Conservation (phyloP, 2,797 vertebrate genomes). For the Thalassophryne amazonica region DNA sequence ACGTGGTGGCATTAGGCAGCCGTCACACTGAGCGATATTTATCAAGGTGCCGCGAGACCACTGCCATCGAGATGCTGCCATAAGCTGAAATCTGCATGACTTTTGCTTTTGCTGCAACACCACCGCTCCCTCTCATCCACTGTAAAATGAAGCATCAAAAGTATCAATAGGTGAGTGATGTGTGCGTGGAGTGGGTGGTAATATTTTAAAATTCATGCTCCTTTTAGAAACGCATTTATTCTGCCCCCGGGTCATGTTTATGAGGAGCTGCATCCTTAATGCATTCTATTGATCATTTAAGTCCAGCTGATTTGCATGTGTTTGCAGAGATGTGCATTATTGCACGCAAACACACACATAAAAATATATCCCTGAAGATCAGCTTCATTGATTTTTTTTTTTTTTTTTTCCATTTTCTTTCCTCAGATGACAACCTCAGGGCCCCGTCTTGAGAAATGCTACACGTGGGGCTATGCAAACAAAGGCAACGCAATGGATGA, state of each 20-base stretch:
- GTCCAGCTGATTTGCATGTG: conserved; percentile 51
- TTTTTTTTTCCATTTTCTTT: background rate
- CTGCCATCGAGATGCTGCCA: conserved; percentile 25
- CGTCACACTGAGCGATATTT: conserved; percentile 30
- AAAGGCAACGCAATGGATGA: conserved; percentile 56
- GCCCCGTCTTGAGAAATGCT: conserved; percentile 50
- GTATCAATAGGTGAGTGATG: conserved; percentile 8
- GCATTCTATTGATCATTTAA: conserved; percentile 51
- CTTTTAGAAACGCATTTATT: conserved; percentile 33
- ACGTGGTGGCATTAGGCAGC: conserved; percentile 13
- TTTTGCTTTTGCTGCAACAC: conserved; percentile 5
- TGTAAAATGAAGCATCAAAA: conserved; percentile 4
- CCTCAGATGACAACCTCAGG: conserved; percentile 36
- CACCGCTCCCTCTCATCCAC: background rate
- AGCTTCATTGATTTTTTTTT: conserved; percentile 34
- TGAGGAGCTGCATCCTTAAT: conserved; percentile 35
- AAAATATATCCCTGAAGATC: conserved; percentile 35
- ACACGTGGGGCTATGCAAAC: conserved; percentile 25
- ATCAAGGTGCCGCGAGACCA: conserved; percentile 38
- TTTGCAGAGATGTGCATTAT: conserved; percentile 17
- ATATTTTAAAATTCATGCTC: conserved; percentile 35
- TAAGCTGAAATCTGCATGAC: conserved; percentile 21
- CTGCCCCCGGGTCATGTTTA: conserved; percentile 42
- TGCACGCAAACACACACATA: conserved; percentile 48
- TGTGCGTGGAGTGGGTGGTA: background rate